Base-by-base conservation (phyloP, 2,797 vertebrate species). In the Oreochromis grahami region DNA sequence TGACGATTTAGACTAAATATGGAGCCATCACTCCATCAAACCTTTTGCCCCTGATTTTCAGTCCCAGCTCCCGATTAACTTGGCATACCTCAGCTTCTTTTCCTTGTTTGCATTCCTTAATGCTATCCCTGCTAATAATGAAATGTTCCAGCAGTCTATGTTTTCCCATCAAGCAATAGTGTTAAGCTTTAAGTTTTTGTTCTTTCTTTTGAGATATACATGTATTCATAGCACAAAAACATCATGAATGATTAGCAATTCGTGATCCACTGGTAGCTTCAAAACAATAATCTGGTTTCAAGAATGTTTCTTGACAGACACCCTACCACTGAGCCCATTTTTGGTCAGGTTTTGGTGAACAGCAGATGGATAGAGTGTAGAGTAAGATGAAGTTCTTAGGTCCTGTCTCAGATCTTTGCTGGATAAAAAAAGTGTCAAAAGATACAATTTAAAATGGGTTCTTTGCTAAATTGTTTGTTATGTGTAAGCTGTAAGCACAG, bases 201-300 rank as follows among this genome's bases (percentile, higher is more conserved):
- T 12, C 17, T n/a, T 36, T 63, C 32, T 63, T 63, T 63, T 63
- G 32, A 63, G 58, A 63, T 36, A 63, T 36, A 36, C 17, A 1
- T 38, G 3, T 65, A 65, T 38, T 65, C 11, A 38, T 21, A 38
- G 34, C 8, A 65, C 19, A 34, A 36, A 36, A 63, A 36, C 32
- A n/a, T 65, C 34, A 4, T 21, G 34, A 65, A 38, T 38, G 2
- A 63, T 36, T 36, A 63, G 34, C 2, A 38, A 38, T 65, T 38
- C 19, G 21, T 5, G 19, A 65, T 13, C 3, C 60, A 21, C 34
- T 5, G 60, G 58, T 13, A 38, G 58, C 32, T 63, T 21, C 34
- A 21, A 38, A 36, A 36, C 58, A 63, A 36, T 63, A 63, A 36
- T 63, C 58, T 63, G 58, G 58, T 63, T 34, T 63, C 10, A 63